Conservation (phyloP, 1,140 invertebrate species). For the Hylyphantes graminicola region DNA sequence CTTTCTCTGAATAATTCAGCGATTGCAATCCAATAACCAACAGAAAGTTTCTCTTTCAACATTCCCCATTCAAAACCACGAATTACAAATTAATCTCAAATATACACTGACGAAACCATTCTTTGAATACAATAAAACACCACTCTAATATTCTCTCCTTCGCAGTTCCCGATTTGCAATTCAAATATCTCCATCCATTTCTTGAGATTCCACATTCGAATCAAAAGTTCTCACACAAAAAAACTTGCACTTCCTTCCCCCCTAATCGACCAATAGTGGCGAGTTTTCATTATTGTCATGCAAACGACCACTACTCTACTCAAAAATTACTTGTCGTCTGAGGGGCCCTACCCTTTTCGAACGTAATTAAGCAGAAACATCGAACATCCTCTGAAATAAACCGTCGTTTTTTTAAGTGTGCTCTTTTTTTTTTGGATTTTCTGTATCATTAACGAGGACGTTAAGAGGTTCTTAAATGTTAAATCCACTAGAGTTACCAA, state of each 20-base stretch:
- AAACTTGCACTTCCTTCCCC: background rate
- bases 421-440: background rate
- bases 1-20: too few relatives aligned
- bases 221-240: slow-evolving; percentile 2
- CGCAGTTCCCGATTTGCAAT: slow-evolving; percentile 19
- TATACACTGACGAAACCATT: too few relatives aligned
- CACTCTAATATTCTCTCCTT: too few relatives aligned
- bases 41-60: too few relatives aligned
- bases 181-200: slow-evolving; percentile 28
- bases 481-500: too few relatives aligned
- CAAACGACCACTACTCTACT: slow-evolving; percentile 15
- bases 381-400: background rate
- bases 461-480: background rate
- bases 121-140: too few relatives aligned
- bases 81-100: too few relatives aligned
- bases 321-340: slow-evolving; percentile 20
- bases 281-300: slow-evolving; percentile 40
- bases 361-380: slow-evolving; percentile 32
- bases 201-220: slow-evolving; percentile 31
- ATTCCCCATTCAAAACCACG: too few relatives aligned
- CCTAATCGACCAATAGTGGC: slow-evolving; percentile 32
- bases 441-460: slow-evolving; percentile 36
- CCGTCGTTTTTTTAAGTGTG: background rate
- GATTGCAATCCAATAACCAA: too few relatives aligned
- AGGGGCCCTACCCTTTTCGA: background rate